phyloP scores from a whole-genome alignment of 2,888 invertebrate species.

The Xestobium rufovillosum region DNA sequence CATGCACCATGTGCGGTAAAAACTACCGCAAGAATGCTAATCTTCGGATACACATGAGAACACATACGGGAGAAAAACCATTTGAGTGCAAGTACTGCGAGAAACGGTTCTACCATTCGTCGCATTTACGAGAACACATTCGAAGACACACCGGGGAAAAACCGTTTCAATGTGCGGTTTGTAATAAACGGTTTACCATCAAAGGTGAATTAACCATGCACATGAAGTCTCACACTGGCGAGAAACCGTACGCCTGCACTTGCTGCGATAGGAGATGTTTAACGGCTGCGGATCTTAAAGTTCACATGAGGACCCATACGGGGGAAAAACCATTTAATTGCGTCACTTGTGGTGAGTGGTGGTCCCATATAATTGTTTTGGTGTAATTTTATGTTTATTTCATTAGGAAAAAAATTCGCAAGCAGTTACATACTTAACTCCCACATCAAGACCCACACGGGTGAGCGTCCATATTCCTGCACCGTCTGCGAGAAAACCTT shows the following conservation, averaged over 20 bases:
- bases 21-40: constrained; percentile 39
- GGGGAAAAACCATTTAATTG: constrained; percentile 40
- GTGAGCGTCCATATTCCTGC: constrained; percentile 54
- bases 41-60: constrained; percentile 39
- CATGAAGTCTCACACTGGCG: constrained; percentile 48
- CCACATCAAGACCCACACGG: constrained; percentile 55
- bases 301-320: constrained; percentile 45
- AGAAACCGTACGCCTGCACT: constrained; percentile 48
- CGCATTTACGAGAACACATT: constrained; percentile 38
- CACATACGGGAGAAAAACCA: constrained; percentile 41
- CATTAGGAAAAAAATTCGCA: constrained; percentile 50
- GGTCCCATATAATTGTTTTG: too few species aligned
- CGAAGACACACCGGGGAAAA: constrained; percentile 40
- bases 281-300: constrained; percentile 46
- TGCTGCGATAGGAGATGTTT: constrained; percentile 52
- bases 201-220: constrained; percentile 44
- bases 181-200: constrained; percentile 39
- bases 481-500: constrained; percentile 51
- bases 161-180: constrained; percentile 39
- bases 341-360: constrained; percentile 34
- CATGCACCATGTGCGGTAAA: constrained; percentile 36
- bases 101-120: constrained; percentile 40
- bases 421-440: constrained; percentile 54
- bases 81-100: constrained; percentile 42
- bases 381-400: too few species aligned